These are phyloP conservation scores for Nomada hirtipes DNA, from an alignment of 2,888 invertebrate species.

Conservation along the genomic window DNA sequence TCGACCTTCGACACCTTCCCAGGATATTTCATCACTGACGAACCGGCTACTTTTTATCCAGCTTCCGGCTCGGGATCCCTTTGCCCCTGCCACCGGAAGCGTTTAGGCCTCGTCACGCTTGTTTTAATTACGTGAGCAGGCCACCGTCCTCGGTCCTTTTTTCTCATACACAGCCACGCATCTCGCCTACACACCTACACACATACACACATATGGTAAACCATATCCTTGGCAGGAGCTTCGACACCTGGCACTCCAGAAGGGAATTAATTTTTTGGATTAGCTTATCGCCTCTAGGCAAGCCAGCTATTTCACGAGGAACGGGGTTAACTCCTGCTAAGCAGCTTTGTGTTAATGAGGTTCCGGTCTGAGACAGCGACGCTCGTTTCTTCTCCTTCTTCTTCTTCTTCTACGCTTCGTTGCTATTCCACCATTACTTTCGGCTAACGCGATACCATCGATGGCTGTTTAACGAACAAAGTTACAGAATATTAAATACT, in stretches of 20 bases:
- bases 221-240: constrained; percentile 41
- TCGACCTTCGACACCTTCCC: constrained; percentile 59
- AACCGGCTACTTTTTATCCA: constrained; percentile 71
- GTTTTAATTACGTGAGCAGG: constrained; percentile 78
- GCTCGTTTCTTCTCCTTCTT: constrained; percentile 35
- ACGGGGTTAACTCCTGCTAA: constrained; percentile 79
- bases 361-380: constrained; percentile 67
- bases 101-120: constrained; percentile 82
- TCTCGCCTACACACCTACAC: not conserved
- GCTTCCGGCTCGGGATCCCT: constrained; percentile 74
- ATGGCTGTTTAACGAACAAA: constrained; percentile 33
- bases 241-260: constrained; percentile 79
- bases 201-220: not conserved
- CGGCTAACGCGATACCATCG: constrained; percentile 57
- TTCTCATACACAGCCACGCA: constrained; percentile 28
- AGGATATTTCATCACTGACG: constrained; percentile 48
- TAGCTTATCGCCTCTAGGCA: constrained; percentile 79
- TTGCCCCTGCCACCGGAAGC: constrained; percentile 74
- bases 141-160: constrained; percentile 50
- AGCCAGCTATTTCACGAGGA: constrained; percentile 73
- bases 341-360: constrained; percentile 78
- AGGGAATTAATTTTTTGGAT: constrained; percentile 83
- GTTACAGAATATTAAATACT: too few relatives aligned
- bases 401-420: constrained; percentile 13
- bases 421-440: constrained; percentile 46